These are phyloP conservation scores for Dendropsophus ebraccatus DNA, from an alignment of 2,113 vertebrate genomes.

Conservation along the genomic window DNA sequence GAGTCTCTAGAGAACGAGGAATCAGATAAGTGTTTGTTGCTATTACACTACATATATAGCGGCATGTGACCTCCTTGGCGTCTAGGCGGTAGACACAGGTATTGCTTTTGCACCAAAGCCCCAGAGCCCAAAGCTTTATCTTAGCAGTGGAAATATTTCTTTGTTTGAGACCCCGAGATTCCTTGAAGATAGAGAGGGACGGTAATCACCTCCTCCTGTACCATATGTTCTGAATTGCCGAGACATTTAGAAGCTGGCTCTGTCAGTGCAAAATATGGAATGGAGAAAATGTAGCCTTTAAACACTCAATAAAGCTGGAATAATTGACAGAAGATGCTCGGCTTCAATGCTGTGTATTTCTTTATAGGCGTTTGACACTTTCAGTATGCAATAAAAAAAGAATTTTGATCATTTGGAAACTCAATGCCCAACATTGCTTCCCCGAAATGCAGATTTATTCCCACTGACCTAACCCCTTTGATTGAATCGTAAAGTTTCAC, in stretches of 20 bases:
- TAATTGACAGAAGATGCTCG: slow-evolving; percentile 53
- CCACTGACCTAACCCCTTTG: slow-evolving; percentile 11
- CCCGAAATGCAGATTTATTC: slow-evolving; percentile 26
- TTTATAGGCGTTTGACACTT: slow-evolving; percentile 40
- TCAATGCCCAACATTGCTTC: slow-evolving; percentile 46
- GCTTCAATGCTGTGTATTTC: slow-evolving; percentile 3
- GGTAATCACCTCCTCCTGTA: background rate
- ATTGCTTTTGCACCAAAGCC: too few relatives aligned
- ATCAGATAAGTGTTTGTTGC: too few relatives aligned
- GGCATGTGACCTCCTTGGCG: background rate
- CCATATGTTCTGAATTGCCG: slow-evolving; percentile 48
- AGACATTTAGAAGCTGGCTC: slow-evolving; percentile 37
- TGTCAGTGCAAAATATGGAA: slow-evolving; percentile 32
- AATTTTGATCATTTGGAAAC: slow-evolving; percentile 41
- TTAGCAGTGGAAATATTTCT: too few relatives aligned
- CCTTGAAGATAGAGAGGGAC: slow-evolving; percentile 17
- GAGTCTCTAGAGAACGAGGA: too few relatives aligned
- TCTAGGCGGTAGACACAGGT: background rate
- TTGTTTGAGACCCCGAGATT: background rate
- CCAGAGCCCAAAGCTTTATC: too few relatives aligned
- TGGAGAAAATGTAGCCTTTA: slow-evolving; percentile 49
- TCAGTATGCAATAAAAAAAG: slow-evolving; percentile 24
- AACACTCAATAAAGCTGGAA: slow-evolving; percentile 50
- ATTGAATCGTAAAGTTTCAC: background rate
- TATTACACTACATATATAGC: too few relatives aligned